These are phyloP conservation scores for Gorsachius goisagi DNA, from an alignment of 2,113 vertebrate genomes.

Conservation along the genomic window DNA sequence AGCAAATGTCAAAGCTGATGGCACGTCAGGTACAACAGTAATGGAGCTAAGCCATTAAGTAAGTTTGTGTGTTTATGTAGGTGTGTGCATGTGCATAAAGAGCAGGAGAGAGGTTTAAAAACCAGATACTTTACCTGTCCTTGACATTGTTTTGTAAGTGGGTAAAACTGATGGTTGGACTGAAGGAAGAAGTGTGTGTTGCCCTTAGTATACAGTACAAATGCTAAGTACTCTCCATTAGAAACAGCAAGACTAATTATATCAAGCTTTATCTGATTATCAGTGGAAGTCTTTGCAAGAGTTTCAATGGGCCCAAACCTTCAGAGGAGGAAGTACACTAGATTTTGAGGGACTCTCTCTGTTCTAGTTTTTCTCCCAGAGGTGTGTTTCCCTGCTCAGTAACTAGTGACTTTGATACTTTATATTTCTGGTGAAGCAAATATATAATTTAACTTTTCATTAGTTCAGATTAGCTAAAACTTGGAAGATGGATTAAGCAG, in stretches of 20 bases:
- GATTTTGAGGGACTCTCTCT: neutral
- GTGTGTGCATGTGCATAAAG: neutral
- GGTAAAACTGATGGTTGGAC: neutral
- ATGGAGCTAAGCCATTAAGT: neutral
- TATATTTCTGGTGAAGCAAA: neutral
- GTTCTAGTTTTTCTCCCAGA: neutral
- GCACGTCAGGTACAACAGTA: neutral
- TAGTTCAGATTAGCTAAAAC: neutral
- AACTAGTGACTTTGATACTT: neutral
- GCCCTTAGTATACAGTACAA: neutral
- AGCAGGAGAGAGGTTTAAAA: neutral
- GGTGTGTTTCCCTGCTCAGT: neutral
- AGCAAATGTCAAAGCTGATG: neutral
- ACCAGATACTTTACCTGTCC: neutral
- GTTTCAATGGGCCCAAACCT: neutral
- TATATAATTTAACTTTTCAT: neutral
- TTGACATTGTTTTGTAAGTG: neutral
- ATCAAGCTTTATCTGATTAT: neutral
- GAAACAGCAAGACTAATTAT: neutral
- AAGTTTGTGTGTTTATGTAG: neutral
- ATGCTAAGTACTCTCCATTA: too few relatives aligned
- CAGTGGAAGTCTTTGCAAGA: neutral
- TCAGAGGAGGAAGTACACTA: neutral
- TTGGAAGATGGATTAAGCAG: neutral
- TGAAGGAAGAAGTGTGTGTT: neutral